phyloP scores from a whole-genome alignment of 2,888 invertebrate genomes.

The Drosophila mettleri region DNA sequence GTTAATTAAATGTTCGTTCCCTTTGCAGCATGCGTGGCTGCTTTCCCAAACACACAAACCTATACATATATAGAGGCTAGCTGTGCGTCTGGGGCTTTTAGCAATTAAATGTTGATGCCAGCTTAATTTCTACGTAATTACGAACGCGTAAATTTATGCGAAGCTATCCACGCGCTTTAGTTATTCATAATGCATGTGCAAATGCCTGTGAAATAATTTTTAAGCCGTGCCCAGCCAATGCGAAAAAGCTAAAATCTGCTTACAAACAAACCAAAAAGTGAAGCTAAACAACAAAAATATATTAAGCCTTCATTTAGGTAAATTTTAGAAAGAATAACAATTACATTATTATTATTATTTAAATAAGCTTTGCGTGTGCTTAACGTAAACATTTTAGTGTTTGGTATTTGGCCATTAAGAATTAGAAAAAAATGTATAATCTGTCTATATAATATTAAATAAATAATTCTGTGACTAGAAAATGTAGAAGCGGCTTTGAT shows the following conservation, averaged over 20 bases:
- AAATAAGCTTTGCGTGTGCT: not conserved
- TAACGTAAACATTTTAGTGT: not conserved
- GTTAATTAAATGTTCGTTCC: slow-evolving; percentile 75
- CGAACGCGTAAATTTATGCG: slow-evolving; percentile 73
- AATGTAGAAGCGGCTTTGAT: too few species aligned
- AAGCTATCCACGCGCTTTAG: slow-evolving; percentile 26
- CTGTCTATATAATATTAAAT: too few species aligned
- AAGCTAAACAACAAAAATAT: slow-evolving; percentile 14
- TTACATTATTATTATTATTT: not conserved
- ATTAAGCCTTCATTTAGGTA: slow-evolving; percentile 5
- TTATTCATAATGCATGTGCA: slow-evolving; percentile 74
- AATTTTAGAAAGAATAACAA: not conserved
- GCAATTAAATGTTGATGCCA: slow-evolving; percentile 78
- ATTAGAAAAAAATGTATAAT: too few species aligned
- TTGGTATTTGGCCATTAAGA: not conserved
- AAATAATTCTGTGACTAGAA: too few species aligned
- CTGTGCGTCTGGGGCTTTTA: slow-evolving; percentile 50
- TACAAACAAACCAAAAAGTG: slow-evolving; percentile 26
- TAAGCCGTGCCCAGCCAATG: slow-evolving; percentile 27
- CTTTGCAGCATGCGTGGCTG: slow-evolving; percentile 48
- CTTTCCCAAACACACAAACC: not conserved
- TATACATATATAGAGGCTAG: not conserved
- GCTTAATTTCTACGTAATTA: slow-evolving; percentile 77
- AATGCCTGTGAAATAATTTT: slow-evolving; percentile 64
- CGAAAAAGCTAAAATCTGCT: slow-evolving; percentile 21